These are phyloP conservation scores for Sphaerodactylus townsendi DNA, from an alignment of 2,113 vertebrate genomes.

Conservation along the genomic window DNA sequence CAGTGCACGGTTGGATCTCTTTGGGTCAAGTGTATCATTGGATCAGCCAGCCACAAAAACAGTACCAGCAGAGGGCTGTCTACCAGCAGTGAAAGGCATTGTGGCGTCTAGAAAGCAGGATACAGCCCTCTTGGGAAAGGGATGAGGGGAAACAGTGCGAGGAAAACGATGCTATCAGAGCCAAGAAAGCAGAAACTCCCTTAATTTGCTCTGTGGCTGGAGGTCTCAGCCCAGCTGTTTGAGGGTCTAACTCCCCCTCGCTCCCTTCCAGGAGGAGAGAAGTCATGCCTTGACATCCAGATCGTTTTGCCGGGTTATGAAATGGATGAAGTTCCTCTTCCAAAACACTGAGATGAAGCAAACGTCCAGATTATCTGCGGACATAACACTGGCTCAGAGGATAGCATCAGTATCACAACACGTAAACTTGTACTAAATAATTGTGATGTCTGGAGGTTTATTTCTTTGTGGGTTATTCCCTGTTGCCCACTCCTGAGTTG, in stretches of 20 bases:
- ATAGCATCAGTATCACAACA: too few species aligned
- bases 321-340: slow-evolving; percentile 8
- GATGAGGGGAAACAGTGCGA: background rate
- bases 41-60: slow-evolving; percentile 1
- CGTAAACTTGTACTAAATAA: background rate
- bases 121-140: background rate
- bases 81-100: slow-evolving; percentile 26
- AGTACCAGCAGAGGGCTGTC: background rate
- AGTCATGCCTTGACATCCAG: background rate
- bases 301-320: background rate
- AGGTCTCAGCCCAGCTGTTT: slow-evolving; percentile 41
- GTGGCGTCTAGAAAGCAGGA: background rate
- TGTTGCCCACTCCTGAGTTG: too few species aligned
- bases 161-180: background rate
- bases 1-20: too few species aligned
- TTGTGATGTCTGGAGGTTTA: too few species aligned
- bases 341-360: slow-evolving; percentile 2
- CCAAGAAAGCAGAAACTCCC: slow-evolving; percentile 15
- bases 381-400: background rate
- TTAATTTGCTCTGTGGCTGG: slow-evolving; percentile 39
- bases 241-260: background rate
- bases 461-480: too few species aligned
- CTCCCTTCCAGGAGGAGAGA: background rate
- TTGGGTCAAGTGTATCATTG: too few species aligned
- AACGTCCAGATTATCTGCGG: background rate